Evolutionary conservation across 2,888 invertebrate species (phyloP), one percentile per base, ranked within the genome.

Genomic region (Apotomis capreana): DNA sequence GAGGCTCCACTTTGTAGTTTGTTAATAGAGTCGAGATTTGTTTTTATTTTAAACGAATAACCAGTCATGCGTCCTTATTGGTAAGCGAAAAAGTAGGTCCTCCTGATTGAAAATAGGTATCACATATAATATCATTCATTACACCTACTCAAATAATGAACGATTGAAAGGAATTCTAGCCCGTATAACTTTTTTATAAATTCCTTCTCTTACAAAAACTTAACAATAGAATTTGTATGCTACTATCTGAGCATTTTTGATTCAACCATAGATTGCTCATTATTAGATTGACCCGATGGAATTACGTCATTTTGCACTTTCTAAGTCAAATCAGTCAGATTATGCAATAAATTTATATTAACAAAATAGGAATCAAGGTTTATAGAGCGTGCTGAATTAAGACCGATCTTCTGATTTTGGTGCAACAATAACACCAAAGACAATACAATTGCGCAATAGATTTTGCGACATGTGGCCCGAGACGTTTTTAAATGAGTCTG

Each of bases 251-350:
- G 77, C 79, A 80, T 82, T 81, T 81, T 80, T 80, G 82, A 78
- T 79, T 80, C 82, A 81, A 83, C 79, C 81, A 83, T 26, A 78
- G 84, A 86, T 84, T 84, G 80, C 81, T 83, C 72, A 78, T 80
- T 83, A 83, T 85, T 84, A 87, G 82, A 85, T 79, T 86, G 83
- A 86, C 78, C 83, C 74, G 77, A 75, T 76, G 74, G 79, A 75
- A 77, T 76, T 69, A 83, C 80, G 78, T 83, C 82, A 89, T 78
- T 77, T 77, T 74, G 78, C 79, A 84, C 87, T 88, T 89, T 90
- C 88, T 85, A 86, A 74, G 58, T 52, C 52, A 63, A 63, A 68
- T 72, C 59, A 73, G 60, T 49, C 12, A 5, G 51, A 51, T 73
- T 65, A 64, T 57, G 69, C 26, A 73, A 69, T 51, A 68, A 63